phyloP scores from a whole-genome alignment of 2,888 invertebrate species.

The Leucania comma region DNA sequence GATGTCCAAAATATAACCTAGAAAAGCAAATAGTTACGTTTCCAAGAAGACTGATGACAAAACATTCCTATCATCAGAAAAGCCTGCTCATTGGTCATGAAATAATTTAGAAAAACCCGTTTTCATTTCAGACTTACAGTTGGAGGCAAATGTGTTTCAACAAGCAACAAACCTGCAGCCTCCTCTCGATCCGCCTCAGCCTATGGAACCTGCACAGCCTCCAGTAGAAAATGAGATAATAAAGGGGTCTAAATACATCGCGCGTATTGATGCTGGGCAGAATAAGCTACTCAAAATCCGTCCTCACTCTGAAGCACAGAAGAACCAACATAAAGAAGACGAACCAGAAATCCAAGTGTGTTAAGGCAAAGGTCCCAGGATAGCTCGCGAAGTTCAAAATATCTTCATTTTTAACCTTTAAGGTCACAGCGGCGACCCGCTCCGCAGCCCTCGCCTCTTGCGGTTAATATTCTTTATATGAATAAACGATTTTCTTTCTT shows the following conservation, averaged over 20 bases:
- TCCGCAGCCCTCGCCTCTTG: too few species aligned
- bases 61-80: too few species aligned
- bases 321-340: not conserved
- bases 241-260: too few species aligned
- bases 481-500: too few species aligned
- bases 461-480: too few species aligned
- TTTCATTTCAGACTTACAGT: slow-evolving; percentile 59
- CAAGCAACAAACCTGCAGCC: slow-evolving; percentile 69
- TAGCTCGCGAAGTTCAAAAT: not conserved
- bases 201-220: slow-evolving; percentile 45
- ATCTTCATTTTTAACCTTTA: too few species aligned
- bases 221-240: not conserved
- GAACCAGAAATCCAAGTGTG: not conserved
- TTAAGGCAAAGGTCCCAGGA: not conserved
- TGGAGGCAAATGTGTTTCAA: slow-evolving; percentile 68
- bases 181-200: slow-evolving; percentile 57
- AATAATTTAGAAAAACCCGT: not conserved
- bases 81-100: too few species aligned
- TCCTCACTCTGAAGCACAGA: not conserved
- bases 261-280: not conserved
- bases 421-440: too few species aligned
- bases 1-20: too few species aligned
- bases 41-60: too few species aligned
- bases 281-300: not conserved
- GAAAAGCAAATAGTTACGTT: too few species aligned